A percentile compares a stretch with the other conserved stretches of the same genome.
phyloP scores from a whole-genome alignment of 2,113 vertebrate genomes.

The Piliocolobus tephrosceles region DNA sequence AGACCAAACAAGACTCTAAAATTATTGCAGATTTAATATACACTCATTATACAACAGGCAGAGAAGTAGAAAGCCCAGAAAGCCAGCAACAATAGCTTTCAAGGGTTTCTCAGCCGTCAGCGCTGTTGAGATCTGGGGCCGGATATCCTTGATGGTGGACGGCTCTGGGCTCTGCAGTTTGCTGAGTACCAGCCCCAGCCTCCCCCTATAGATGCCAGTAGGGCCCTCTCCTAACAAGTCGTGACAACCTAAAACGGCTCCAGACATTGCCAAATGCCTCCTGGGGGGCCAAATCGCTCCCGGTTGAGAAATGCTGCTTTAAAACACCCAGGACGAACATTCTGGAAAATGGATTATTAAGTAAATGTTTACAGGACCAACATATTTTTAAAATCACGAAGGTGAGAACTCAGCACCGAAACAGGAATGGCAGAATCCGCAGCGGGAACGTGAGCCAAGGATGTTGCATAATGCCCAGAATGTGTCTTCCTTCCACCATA shows the following conservation, averaged over 20 bases:
- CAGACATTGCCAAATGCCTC: neutral
- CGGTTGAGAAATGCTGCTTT: neutral
- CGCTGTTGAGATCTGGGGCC: accelerated
- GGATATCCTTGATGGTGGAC: accelerated
- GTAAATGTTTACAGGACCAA: conserved; percentile 47
- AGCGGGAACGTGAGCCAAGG: conserved; percentile 65
- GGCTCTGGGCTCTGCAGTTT: accelerated
- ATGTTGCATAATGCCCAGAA: conserved; percentile 70
- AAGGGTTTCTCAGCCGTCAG: neutral
- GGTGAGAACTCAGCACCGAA: conserved; percentile 59
- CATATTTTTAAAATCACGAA: conserved; percentile 44
- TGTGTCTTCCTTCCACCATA: conserved; percentile 67
- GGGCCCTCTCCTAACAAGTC: too few species aligned
- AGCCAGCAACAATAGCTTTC: neutral
- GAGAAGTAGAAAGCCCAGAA: neutral
- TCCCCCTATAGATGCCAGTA: neutral
- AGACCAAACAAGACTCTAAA: neutral
- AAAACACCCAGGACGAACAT: neutral
- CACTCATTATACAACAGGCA: neutral
- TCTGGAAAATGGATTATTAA: neutral
- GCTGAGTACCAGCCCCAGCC: neutral
- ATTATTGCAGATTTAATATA: neutral
- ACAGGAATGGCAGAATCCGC: conserved; percentile 65
- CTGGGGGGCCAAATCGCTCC: neutral
- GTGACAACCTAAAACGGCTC: neutral